Conservation (phyloP, 1,140 invertebrate genomes). For the Sarcophaga peregrina region DNA sequence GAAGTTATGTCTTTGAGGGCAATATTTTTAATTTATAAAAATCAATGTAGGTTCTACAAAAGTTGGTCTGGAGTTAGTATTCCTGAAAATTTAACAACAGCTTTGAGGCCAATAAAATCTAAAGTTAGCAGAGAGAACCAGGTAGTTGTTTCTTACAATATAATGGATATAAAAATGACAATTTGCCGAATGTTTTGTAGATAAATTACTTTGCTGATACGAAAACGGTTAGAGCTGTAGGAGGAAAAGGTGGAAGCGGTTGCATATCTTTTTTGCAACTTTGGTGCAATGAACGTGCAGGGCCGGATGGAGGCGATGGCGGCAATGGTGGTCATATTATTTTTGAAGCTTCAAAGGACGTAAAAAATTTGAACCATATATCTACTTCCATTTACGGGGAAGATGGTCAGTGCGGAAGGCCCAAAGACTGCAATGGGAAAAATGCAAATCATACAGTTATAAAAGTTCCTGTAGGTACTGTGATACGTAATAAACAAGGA, state of each 20-base stretch:
- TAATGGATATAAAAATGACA: background rate
- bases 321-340: constrained; percentile 97
- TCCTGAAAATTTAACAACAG: background rate
- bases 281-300: constrained; percentile 85
- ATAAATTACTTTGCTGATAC: constrained; percentile 74
- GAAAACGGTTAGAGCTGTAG: constrained; percentile 73
- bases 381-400: constrained; percentile 72
- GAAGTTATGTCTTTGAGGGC: background rate
- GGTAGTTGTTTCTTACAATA: background rate
- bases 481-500: constrained; percentile 76
- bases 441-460: constrained; percentile 83
- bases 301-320: constrained; percentile 96
- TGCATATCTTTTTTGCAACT: constrained; percentile 84
- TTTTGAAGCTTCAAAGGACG: constrained; percentile 77
- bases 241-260: constrained; percentile 93
- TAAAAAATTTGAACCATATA: constrained; percentile 81
- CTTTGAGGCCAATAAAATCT: background rate
- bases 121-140: background rate
- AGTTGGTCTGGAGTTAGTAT: background rate
- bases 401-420: constrained; percentile 78
- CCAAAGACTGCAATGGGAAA: constrained; percentile 86
- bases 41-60: background rate
- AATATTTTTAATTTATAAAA: background rate
- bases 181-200: constrained; percentile 30
- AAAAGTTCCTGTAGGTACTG: constrained; percentile 89